Conservation (phyloP, 2,888 invertebrate species). For the Agriopis aurantiaria region DNA sequence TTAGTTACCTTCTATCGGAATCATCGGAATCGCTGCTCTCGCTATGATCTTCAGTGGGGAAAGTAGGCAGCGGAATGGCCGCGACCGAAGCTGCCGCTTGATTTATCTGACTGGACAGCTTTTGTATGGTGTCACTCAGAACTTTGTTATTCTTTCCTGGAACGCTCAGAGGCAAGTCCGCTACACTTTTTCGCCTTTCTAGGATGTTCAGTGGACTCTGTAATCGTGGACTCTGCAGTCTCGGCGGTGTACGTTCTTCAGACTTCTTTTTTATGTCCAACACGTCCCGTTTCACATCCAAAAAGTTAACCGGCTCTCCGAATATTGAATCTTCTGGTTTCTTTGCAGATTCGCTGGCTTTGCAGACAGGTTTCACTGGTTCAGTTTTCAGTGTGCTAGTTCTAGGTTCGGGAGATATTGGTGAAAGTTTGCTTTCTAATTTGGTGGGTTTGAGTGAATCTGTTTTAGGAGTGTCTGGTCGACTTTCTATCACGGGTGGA, state of each 20-base stretch:
- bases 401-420: conserved; percentile 60
- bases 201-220: conserved; percentile 72
- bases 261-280: conserved; percentile 73
- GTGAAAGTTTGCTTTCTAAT: conserved; percentile 58
- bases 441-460: conserved; percentile 61
- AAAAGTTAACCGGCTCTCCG: conserved; percentile 73
- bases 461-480: conserved; percentile 67
- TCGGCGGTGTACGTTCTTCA: conserved; percentile 68
- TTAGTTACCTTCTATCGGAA: conserved; percentile 74
- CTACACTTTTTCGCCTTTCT: conserved; percentile 77
- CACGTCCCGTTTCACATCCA: conserved; percentile 69
- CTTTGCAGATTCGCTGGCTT: conserved; percentile 61
- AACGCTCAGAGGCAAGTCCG: conserved; percentile 70
- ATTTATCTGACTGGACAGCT: conserved; percentile 84
- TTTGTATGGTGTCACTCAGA: conserved; percentile 88
- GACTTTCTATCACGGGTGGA: conserved; percentile 66
- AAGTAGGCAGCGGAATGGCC: conserved; percentile 67
- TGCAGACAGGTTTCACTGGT: conserved; percentile 55
- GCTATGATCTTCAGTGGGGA: conserved; percentile 73
- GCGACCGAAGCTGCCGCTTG: conserved; percentile 68
- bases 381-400: conserved; percentile 53
- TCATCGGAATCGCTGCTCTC: conserved; percentile 82
- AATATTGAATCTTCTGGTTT: conserved; percentile 70
- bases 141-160: conserved; percentile 87
- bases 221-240: conserved; percentile 69